These are phyloP conservation scores for Drosophila flavopinicola DNA, from an alignment of 2,888 invertebrate species.

Conservation along the genomic window DNA sequence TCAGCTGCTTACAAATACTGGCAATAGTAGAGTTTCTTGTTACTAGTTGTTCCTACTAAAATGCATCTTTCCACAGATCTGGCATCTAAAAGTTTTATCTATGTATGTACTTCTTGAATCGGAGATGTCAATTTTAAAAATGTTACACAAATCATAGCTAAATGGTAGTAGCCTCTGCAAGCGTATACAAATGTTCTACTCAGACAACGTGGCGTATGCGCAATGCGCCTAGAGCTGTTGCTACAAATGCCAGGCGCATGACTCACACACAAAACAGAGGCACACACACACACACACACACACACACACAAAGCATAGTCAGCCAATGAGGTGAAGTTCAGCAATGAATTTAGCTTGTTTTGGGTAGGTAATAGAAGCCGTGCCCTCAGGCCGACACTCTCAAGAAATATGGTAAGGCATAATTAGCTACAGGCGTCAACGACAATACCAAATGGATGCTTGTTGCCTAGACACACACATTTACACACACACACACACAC, in stretches of 20 bases:
- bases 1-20: no score
- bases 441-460: conserved; percentile 49
- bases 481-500: conserved; percentile 43
- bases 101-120: no score
- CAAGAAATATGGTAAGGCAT: conserved; percentile 30
- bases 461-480: conserved; percentile 39
- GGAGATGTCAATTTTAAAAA: not conserved
- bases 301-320: no score
- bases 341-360: conserved; percentile 43
- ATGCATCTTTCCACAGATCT: no score
- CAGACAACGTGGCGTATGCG: conserved; percentile 37
- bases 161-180: not conserved
- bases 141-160: not conserved
- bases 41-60: no score
- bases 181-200: conserved; percentile 4
- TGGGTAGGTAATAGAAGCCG: conserved; percentile 50
- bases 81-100: no score
- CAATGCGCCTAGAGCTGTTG: conserved; percentile 21
- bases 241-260: conserved; percentile 53
- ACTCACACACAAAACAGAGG: conserved; percentile 42
- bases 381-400: conserved; percentile 53
- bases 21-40: no score
- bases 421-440: conserved; percentile 59
- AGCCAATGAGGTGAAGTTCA: conserved; percentile 73
- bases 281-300: conserved; percentile 4